Conservation (phyloP, 1,140 invertebrate species). For the Lithobius niger region DNA sequence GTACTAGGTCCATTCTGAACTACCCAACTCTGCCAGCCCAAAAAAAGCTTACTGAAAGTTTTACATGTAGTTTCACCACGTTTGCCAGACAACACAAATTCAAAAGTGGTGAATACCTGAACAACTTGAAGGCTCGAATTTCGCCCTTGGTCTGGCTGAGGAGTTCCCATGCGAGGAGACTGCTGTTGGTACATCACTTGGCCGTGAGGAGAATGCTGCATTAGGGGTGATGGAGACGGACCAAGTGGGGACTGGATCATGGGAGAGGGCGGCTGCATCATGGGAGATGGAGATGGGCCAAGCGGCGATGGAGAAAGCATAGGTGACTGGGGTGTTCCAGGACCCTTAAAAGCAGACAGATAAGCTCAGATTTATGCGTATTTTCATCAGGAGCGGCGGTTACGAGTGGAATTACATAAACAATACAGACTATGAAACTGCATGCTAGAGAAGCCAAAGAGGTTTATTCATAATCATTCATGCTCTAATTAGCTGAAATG, state of each 20-base stretch:
- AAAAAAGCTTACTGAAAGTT: too few species aligned
- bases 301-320: constrained; percentile 41
- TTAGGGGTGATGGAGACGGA: constrained; percentile 19
- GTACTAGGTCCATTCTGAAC: too few species aligned
- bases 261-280: constrained; percentile 20
- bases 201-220: constrained; percentile 10
- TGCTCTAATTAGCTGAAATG: too few species aligned
- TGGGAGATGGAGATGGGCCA: constrained; percentile 23
- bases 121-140: constrained; percentile 23
- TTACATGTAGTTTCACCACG: too few species aligned
- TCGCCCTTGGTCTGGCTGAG: constrained; percentile 26
- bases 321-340: constrained; percentile 40
- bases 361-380: too few species aligned
- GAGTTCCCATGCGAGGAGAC: constrained; percentile 44
- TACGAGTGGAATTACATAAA: too few species aligned
- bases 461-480: too few species aligned
- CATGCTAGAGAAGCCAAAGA: too few species aligned
- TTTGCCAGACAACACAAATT: too few species aligned
- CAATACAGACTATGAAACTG: too few species aligned
- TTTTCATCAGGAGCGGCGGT: too few species aligned
- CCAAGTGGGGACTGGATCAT: constrained; percentile 41
- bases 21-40: too few species aligned
- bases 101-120: constrained; percentile 15
- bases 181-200: constrained; percentile 31
- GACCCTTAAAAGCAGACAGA: constrained; percentile 7